Base-by-base conservation (phyloP, 2,888 invertebrate genomes). In the Steinernema carpocapsae region DNA sequence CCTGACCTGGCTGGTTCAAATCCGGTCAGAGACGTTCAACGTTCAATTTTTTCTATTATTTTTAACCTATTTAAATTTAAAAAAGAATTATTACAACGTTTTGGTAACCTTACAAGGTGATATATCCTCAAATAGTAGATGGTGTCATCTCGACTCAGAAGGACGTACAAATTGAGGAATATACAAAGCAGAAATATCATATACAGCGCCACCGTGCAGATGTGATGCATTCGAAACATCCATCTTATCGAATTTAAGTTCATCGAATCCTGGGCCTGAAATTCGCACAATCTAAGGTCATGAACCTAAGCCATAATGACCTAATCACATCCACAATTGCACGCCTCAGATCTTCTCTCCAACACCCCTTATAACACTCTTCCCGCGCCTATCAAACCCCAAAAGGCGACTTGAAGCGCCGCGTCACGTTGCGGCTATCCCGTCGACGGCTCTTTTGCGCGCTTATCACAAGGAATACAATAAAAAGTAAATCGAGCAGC, bases 101-200 rank as follows among this genome's bases (percentile, higher is more conserved):
- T 37, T 3, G 37, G 12, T 22, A 12, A 71, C 46, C 79, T 70
- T 48, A 85, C 85, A 74, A 80, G 74, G 73, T 86, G 84, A 70
- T 86, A 86, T 3, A 86, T 77, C 22, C 86, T 72, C 37, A 86
- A 76, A 73, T 85, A 85, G 76, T 81, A 83, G 19, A 86, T 82
- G 0, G 86, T 86, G 77, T 86, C 84, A 26, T 78, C 80, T 70
- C 83, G 72, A 71, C 82, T 82, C 26, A 85, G 72, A 45, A 85
- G 78, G 7, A 83, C 84, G 74, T 85, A 85, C 24, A 85, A 76
- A 76, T 85, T 85, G 78, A 85, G 78, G 52, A 84, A 83, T 29
- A 85, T 77, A 64, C 85, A 85, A 1, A 83, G 75, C 7, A 80
- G 79, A 59, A 84, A 84, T 22, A 85, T 81, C 0, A 82, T 42